Base-by-base conservation (phyloP, 2,797 vertebrate species). In the Sebastes goodei region DNA sequence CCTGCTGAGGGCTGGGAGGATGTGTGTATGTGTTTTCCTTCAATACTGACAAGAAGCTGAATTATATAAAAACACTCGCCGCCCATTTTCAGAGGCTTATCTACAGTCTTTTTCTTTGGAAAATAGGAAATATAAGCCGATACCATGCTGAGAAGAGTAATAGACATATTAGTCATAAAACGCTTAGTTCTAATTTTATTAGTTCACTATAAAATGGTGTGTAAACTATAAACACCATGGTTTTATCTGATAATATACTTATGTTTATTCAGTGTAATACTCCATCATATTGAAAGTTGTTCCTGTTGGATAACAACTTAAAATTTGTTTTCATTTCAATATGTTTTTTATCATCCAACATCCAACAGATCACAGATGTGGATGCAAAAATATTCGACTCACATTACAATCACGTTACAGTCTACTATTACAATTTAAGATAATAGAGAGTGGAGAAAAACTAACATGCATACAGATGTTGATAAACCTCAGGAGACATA, bases 21-120 rank as follows among this genome's bases (percentile, higher is more conserved):
- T 71, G 61, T 85, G 73, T 84, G 74, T 86, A 21, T 89, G 81
- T 86, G 59, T 86, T 88, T 88, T 83, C 11, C 74, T 78, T 81
- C 63, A 64, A 2, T 69, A 10, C 68, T 30, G 11, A 80, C 72
- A 57, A 65, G 65, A 79, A 81, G 38, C 74, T 71, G 56, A 64
- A 55, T 71, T 82, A 74, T 80, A 81, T 66, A 68, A 68, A 71
- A 66, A 71, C 25, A 55, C 60, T 79, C 64, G 9, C 3, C 2
- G 5, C 35, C 49, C n/a, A 17, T 10, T 79, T 68, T 72, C 57
- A 70, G 32, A 6, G 14, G 11, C 25, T 70, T 49, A 42, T 76
- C 12, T 3, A 12, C 21, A 33, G 53, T 29, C 6, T 66, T 55
- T 80, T 14, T 17, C 23, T 25, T 59, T 60, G 71, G 21, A 61